phyloP scores from a whole-genome alignment of 2,797 vertebrate genomes.

The Perodicticus potto region DNA sequence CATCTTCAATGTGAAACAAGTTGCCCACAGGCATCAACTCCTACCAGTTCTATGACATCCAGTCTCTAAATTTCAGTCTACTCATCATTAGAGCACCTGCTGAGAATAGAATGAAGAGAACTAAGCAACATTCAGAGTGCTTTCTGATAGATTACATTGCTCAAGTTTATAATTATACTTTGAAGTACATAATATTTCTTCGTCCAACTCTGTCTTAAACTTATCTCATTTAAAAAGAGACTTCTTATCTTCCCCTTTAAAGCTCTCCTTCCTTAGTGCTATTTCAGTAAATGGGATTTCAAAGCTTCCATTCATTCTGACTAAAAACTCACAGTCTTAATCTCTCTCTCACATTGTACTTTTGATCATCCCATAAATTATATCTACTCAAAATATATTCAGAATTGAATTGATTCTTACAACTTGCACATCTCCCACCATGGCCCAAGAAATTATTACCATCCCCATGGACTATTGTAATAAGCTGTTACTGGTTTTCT shows the following conservation, averaged over 20 bases:
- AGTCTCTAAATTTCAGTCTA: background rate
- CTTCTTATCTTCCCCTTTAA: background rate
- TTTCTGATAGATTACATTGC: background rate
- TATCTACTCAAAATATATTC: background rate
- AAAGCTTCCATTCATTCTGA: background rate
- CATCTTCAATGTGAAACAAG: background rate
- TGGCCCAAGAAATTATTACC: background rate
- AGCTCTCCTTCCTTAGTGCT: background rate
- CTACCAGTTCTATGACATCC: background rate
- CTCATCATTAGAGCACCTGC: background rate
- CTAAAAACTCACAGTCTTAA: background rate
- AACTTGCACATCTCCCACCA: background rate
- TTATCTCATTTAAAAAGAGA: background rate
- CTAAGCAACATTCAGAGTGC: background rate
- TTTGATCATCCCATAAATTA: background rate
- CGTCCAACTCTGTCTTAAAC: background rate
- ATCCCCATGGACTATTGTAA: rapidly evolving
- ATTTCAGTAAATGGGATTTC: background rate
- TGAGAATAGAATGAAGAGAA: background rate
- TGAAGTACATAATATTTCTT: background rate
- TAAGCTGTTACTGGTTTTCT: background rate
- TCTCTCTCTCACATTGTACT: background rate
- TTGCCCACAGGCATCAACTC: background rate
- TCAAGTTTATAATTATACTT: background rate
- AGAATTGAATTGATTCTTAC: background rate